A percentile compares a stretch with the other conserved stretches of the same genome.
These are phyloP conservation scores for Andricus quercusramuli DNA, from an alignment of 2,888 invertebrate species.

Conservation along the genomic window DNA sequence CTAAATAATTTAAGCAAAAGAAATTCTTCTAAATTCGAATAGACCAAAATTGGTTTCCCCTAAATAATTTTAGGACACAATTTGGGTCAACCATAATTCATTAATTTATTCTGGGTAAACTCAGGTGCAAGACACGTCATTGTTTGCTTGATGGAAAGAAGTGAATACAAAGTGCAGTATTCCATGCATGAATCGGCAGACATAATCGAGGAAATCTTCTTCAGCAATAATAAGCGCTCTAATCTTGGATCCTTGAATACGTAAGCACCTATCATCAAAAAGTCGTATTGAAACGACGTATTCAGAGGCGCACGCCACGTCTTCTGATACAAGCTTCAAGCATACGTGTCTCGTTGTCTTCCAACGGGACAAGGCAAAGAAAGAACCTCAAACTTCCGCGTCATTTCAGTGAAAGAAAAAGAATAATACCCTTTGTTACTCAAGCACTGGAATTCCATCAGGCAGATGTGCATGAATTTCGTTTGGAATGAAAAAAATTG, in stretches of 20 bases:
- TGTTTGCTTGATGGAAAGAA: conserved; percentile 3
- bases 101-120: background rate
- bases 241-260: conserved; percentile 34
- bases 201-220: conserved; percentile 30
- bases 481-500: background rate
- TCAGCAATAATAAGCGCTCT: conserved; percentile 8
- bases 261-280: conserved; percentile 34
- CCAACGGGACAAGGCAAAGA: conserved; percentile 21
- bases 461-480: background rate
- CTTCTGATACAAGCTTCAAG: conserved; percentile 2
- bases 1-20: no score
- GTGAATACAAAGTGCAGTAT: conserved; percentile 38
- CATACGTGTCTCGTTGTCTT: conserved; percentile 24
- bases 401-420: conserved; percentile 19
- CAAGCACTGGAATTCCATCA: conserved; percentile 1
- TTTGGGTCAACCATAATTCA: background rate
- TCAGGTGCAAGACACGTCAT: background rate
- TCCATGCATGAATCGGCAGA: conserved; percentile 22
- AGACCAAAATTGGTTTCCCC: background rate
- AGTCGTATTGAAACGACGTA: conserved; percentile 9
- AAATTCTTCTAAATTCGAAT: background rate
- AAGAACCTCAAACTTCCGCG: conserved; percentile 33
- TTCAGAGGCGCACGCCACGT: conserved; percentile 35
- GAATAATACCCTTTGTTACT: conserved; percentile 38
- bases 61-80: background rate